Evolutionary conservation across 1,140 invertebrate species (phyloP), one percentile per base, ranked within the genome.

Genomic region (Whitmania pigra): DNA sequence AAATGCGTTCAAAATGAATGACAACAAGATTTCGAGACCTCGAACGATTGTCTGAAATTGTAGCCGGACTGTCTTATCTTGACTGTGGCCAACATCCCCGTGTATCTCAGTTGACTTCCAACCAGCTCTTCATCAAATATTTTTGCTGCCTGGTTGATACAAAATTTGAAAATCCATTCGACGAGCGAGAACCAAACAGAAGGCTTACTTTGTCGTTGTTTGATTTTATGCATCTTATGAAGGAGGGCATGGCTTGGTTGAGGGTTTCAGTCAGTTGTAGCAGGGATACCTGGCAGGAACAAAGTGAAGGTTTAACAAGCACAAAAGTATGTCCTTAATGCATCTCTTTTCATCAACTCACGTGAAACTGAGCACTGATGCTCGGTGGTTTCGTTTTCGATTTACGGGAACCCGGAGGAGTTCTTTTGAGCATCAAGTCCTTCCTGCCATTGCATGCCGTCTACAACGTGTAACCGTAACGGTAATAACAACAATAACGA

Each of bases 31-130:
- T 11, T 49, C 9, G 43, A 49, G 72, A 84, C 83, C 76, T 94
- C 91, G 80, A 94, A 96, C 0, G 90, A 89, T 18, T 96, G 84
- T 49, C 94, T 84, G 60, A 96, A 93, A 79, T 94, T 94, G 83
- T 95, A 97, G 2, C 94, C 94, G 13, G 93, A 93, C 79, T 94
- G 92, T 67, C 94, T 84, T 69, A 97, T 97, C 77, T 93, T 84
- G 0, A 97, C 93, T 0, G 94, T 97, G 80, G 96, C 94, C 75
- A 97, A 79, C 94, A 97, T 97, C 67, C 94, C 94, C 0, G 94
- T 97, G 81, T 97, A 97, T 1, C 87, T 25, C 73, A 93, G 80
- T 77, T 87, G 91, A 66, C 92, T 84, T 76, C 94, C 88, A n/a
- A 97, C 93, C 0, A 93, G 90, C 72, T 93, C 91, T 76, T 95